These are phyloP conservation scores for Alviniconcha marisindica DNA, from an alignment of 1,140 invertebrate genomes.

Conservation along the genomic window DNA sequence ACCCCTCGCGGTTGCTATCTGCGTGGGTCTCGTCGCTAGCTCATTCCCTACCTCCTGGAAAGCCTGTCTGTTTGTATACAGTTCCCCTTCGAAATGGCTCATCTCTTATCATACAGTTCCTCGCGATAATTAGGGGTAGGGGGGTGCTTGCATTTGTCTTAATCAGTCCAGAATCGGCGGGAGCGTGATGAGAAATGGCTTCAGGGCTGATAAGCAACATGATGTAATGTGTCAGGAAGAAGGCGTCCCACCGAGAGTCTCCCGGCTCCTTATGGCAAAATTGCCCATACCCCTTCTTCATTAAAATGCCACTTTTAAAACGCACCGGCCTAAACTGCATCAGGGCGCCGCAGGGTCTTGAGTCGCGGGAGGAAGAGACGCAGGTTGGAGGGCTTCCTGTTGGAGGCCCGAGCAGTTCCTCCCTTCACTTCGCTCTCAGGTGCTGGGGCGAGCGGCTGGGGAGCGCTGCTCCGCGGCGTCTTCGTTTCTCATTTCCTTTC, in stretches of 20 bases:
- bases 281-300: constrained; percentile 37
- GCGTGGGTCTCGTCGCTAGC: neutral
- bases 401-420: neutral
- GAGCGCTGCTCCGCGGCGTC: neutral
- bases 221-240: constrained; percentile 42
- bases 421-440: constrained; percentile 10
- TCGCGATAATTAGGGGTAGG: constrained; percentile 28
- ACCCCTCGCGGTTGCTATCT: neutral
- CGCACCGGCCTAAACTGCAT: constrained; percentile 36
- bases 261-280: constrained; percentile 33
- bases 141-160: constrained; percentile 42
- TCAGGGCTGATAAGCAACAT: constrained; percentile 32
- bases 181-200: constrained; percentile 33
- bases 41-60: constrained; percentile 18
- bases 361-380: neutral
- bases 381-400: constrained; percentile 31
- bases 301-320: constrained; percentile 45
- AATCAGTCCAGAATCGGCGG: constrained; percentile 39
- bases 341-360: constrained; percentile 26
- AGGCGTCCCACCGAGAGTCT: constrained; percentile 14
- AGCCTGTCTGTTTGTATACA: constrained; percentile 29
- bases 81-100: constrained; percentile 2
- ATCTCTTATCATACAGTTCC: constrained; percentile 28
- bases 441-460: constrained; percentile 15
- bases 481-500: constrained; percentile 30